phyloP scores from a whole-genome alignment of 2,113 vertebrate genomes.

The Strigops habroptila region DNA sequence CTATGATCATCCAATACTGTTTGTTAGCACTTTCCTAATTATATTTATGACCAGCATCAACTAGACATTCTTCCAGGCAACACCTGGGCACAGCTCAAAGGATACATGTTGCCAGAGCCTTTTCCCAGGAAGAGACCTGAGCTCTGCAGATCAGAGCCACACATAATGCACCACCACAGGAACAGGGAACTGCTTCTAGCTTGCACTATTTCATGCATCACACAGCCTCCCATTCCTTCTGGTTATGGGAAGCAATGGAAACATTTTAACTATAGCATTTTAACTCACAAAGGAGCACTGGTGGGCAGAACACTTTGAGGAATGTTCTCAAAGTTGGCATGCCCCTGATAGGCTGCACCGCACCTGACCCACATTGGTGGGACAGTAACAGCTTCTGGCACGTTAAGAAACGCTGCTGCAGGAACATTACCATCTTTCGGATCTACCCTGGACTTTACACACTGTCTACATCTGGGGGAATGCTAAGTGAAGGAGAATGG shows the following conservation, averaged over 20 bases:
- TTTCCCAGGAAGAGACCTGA: neutral
- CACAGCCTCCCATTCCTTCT: neutral
- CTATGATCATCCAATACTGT: fast-evolving
- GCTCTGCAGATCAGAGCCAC: neutral
- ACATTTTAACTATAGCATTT: neutral
- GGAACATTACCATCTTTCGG: neutral
- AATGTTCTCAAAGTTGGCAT: neutral
- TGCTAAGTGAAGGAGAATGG: neutral
- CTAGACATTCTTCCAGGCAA: neutral
- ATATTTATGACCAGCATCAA: neutral
- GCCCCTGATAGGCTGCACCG: neutral
- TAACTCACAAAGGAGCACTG: neutral
- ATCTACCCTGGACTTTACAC: neutral
- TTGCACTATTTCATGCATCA: neutral
- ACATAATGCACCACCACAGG: neutral
- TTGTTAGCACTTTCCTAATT: neutral
- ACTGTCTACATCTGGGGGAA: neutral
- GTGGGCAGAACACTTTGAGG: neutral
- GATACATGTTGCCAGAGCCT: neutral
- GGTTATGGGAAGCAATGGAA: neutral
- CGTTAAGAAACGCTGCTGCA: neutral
- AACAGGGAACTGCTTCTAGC: neutral
- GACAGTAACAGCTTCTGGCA: neutral
- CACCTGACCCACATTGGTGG: neutral
- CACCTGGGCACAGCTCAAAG: neutral